A percentile compares a stretch with the other conserved stretches of the same genome.
Evolutionary conservation across 2,888 invertebrate genomes (phyloP).

Genomic region (Drosophila ezoana): DNA sequence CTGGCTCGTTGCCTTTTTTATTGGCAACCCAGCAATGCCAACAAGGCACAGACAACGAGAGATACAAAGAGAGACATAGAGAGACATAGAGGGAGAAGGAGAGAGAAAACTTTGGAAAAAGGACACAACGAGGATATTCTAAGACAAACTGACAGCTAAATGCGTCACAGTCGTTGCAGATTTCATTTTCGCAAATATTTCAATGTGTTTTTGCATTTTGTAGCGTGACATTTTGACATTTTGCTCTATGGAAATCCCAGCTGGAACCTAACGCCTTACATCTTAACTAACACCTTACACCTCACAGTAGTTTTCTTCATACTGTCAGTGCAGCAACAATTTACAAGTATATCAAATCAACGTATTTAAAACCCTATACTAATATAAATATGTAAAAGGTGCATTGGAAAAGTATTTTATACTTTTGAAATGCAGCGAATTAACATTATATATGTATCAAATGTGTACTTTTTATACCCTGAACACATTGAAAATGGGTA

Average conservation of each 20-base stretch:
- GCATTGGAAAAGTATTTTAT: too few species aligned
- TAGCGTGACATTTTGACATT: slow-evolving; percentile 64
- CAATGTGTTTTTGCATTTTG: slow-evolving; percentile 76
- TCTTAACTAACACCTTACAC: neutral
- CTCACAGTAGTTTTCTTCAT: slow-evolving; percentile 29
- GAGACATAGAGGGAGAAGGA: neutral
- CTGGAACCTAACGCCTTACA: slow-evolving; percentile 5
- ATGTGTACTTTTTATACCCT: too few species aligned
- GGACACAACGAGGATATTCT: slow-evolving; percentile 29
- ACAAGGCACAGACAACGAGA: slow-evolving; percentile 5
- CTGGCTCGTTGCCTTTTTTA: slow-evolving; percentile 57
- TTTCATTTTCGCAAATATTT: slow-evolving; percentile 73
- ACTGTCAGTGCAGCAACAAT: slow-evolving; percentile 2
- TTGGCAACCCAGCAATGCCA: slow-evolving; percentile 44
- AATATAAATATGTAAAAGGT: too few species aligned
- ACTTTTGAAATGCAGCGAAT: too few species aligned
- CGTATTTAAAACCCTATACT: too few species aligned
- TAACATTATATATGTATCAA: too few species aligned
- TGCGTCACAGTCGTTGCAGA: slow-evolving; percentile 73
- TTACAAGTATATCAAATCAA: too few species aligned
- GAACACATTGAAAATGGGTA: too few species aligned
- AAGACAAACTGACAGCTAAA: slow-evolving; percentile 78
- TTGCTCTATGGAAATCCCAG: slow-evolving; percentile 27
- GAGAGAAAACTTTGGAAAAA: neutral
- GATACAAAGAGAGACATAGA: neutral